A percentile compares a stretch with the other conserved stretches of the same genome.
phyloP scores from a whole-genome alignment of 2,888 invertebrate species.

The Punctoribates punctum region DNA sequence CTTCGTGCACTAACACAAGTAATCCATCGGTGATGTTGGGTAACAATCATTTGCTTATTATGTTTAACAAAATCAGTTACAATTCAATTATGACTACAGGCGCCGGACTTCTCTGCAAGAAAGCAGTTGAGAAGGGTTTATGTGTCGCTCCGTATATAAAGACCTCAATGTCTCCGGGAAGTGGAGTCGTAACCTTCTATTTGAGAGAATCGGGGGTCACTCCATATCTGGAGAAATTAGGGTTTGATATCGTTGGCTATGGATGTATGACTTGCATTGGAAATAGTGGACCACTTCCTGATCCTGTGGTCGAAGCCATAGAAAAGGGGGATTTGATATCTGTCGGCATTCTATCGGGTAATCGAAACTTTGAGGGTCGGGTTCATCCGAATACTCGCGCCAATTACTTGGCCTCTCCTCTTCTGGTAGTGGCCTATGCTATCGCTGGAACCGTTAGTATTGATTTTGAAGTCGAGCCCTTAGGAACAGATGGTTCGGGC shows the following conservation, averaged over 20 bases:
- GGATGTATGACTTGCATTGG: conserved; percentile 99
- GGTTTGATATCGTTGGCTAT: conserved; percentile 95
- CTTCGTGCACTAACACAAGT: conserved; percentile 96
- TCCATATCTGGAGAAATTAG: conserved; percentile 76
- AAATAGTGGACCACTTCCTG: conserved; percentile 91
- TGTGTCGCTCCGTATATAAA: conserved; percentile 88
- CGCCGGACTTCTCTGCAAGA: conserved; percentile 89
- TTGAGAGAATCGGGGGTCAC: conserved; percentile 85
- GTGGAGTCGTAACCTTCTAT: conserved; percentile 89
- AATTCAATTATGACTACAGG: conserved; percentile 56
- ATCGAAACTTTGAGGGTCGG: conserved; percentile 96
- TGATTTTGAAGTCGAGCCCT: conserved; percentile 84
- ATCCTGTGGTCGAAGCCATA: conserved; percentile 83
- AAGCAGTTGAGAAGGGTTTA: conserved; percentile 86
- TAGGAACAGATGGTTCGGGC: conserved; percentile 54
- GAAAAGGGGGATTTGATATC: conserved; percentile 92
- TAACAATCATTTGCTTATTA: not conserved
- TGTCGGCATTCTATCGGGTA: conserved; percentile 92
- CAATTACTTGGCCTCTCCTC: conserved; percentile 95
- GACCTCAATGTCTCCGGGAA: conserved; percentile 92
- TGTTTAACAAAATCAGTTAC: not conserved
- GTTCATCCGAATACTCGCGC: conserved; percentile 95
- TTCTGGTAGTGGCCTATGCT: conserved; percentile 94
- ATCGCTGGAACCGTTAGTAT: conserved; percentile 91
- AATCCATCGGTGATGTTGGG: conserved; percentile 94